phyloP scores from a whole-genome alignment of 1,140 invertebrate genomes.

The Drosophila paulistorum region DNA sequence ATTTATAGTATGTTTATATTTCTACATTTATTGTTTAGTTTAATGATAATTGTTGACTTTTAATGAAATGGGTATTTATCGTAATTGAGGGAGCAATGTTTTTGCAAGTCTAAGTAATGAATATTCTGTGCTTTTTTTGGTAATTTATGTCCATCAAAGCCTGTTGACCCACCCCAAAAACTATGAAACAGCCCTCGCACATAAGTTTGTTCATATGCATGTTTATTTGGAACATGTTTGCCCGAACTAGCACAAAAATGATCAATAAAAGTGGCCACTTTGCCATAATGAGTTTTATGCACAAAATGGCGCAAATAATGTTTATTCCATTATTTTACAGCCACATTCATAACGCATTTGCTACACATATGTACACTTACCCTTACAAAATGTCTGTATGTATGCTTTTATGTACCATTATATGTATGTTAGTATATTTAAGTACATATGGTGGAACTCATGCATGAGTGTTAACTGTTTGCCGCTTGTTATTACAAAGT shows the following conservation, averaged over 20 bases:
- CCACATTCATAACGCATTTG: conserved; percentile 24
- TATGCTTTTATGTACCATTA: not conserved
- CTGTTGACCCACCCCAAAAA: too few species aligned
- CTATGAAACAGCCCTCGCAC: not conserved
- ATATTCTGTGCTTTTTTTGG: too few species aligned
- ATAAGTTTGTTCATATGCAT: conserved; percentile 5
- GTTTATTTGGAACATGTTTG: conserved; percentile 12
- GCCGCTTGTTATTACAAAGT: conserved; percentile 8
- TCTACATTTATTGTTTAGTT: too few species aligned
- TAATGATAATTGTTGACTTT: too few species aligned
- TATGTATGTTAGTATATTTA: not conserved
- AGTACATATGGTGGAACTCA: not conserved
- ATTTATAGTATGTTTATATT: too few species aligned
- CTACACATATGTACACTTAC: not conserved
- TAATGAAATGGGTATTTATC: too few species aligned
- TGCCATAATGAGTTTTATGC: conserved; percentile 44
- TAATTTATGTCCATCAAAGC: too few species aligned
- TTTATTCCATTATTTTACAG: conserved; percentile 35
- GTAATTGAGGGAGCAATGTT: too few species aligned
- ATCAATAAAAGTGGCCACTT: conserved; percentile 53
- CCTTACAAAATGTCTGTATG: not conserved
- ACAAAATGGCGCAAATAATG: conserved; percentile 28
- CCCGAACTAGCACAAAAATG: conserved; percentile 21
- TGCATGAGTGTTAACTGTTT: not conserved
- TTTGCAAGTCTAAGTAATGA: too few species aligned